Percentiles rank a stretch among this genome's conserved stretches.
These are phyloP conservation scores for Hydrophis major DNA, from an alignment of 2,797 vertebrate genomes.

Conservation along the genomic window DNA sequence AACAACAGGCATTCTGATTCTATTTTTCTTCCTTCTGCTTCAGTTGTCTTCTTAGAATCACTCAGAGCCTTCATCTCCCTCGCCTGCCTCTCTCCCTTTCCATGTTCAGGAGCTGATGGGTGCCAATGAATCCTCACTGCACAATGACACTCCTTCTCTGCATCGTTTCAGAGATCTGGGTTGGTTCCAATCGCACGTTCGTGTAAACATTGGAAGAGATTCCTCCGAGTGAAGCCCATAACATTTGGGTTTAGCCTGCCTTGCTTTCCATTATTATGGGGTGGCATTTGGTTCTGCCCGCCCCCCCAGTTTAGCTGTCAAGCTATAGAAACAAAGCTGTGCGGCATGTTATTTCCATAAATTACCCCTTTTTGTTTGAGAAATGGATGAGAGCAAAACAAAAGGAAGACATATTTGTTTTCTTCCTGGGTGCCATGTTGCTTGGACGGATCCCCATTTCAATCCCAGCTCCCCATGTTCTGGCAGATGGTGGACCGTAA, in stretches of 20 bases:
- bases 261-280: neutral
- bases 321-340: neutral
- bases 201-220: neutral
- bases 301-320: conserved; percentile 33
- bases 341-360: rapidly evolving
- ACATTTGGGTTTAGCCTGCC: conserved; percentile 5
- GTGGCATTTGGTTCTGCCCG: rapidly evolving
- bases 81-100: no score
- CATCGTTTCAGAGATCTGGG: neutral
- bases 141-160: neutral
- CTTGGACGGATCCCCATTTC: neutral
- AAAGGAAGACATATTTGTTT: neutral
- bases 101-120: neutral
- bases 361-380: conserved; percentile 33
- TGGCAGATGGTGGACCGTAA: conserved; percentile 47
- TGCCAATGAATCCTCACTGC: neutral
- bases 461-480: conserved; percentile 2
- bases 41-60: neutral
- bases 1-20: neutral
- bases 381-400: conserved; percentile 14
- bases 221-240: neutral
- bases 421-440: neutral
- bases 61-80: neutral
- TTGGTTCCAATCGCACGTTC: neutral
- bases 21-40: neutral